A percentile compares a stretch with the other conserved stretches of the same genome.
phyloP scores from a whole-genome alignment of 1,140 invertebrate genomes.

The Battus philenor region DNA sequence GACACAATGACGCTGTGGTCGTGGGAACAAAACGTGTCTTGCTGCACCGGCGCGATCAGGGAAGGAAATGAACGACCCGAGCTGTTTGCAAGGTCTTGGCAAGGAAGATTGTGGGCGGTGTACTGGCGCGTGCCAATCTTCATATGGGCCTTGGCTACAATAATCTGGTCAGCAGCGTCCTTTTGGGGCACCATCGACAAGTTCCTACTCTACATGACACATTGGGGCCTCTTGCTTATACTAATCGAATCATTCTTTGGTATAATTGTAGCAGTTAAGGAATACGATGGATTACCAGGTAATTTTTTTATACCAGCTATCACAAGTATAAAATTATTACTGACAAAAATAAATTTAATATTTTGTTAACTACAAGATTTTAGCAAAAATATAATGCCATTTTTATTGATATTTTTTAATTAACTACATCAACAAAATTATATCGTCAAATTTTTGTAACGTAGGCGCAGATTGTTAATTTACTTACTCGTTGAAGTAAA shows the following conservation, averaged over 20 bases:
- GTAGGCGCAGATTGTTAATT: no score
- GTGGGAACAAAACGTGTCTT: slow-evolving; percentile 35
- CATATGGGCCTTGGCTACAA: slow-evolving; percentile 41
- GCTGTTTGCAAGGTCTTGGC: slow-evolving; percentile 45
- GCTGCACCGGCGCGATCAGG: slow-evolving; percentile 33
- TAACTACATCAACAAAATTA: no score
- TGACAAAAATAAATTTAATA: no score
- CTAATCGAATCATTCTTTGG: slow-evolving; percentile 52
- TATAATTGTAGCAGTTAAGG: slow-evolving; percentile 41
- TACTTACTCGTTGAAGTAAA: no score
- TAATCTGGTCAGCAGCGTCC: slow-evolving; percentile 36
- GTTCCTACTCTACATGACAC: slow-evolving; percentile 65
- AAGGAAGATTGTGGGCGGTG: slow-evolving; percentile 39
- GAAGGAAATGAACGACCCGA: slow-evolving; percentile 37
- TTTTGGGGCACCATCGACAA: slow-evolving; percentile 58
- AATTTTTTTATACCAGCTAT: no score
- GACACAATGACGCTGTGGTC: slow-evolving; percentile 33
- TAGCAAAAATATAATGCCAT: no score
- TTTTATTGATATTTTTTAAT: no score
- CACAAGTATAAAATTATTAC: no score
- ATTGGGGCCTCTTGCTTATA: slow-evolving; percentile 60
- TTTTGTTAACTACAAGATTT: no score
- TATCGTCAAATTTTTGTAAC: no score
- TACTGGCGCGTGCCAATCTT: slow-evolving; percentile 57
- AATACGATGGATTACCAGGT: slow-evolving; percentile 32